Evolutionary conservation across 2,888 invertebrate species (phyloP).

Genomic region (Camptogramma bilineatum): DNA sequence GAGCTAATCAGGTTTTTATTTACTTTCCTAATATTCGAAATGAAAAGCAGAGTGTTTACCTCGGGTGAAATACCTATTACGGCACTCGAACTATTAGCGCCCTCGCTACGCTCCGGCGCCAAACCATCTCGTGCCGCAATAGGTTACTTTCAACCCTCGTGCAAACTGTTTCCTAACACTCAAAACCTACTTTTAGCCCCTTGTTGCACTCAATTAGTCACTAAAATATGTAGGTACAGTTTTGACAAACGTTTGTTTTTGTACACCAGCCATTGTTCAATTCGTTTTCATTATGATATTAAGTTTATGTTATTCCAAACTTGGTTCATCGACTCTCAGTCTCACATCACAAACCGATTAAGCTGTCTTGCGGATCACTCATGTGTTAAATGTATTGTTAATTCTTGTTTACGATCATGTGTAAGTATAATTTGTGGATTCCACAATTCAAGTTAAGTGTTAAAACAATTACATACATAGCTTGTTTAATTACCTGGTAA

Average conservation of each 20-base stretch:
- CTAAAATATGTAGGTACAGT: neutral
- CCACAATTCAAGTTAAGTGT: neutral
- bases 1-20: too few relatives aligned
- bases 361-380: conserved; percentile 16
- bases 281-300: conserved; percentile 12
- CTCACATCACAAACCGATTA: conserved; percentile 8
- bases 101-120: too few relatives aligned
- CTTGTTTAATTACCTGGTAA: neutral
- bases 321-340: neutral
- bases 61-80: too few relatives aligned
- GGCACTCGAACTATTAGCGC: too few relatives aligned
- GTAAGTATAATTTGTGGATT: conserved; percentile 8
- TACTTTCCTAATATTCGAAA: too few relatives aligned
- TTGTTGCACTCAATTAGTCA: neutral
- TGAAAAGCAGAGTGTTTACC: too few relatives aligned
- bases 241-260: conserved; percentile 22
- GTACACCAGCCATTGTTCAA: conserved; percentile 29
- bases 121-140: too few relatives aligned
- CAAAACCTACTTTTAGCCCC: neutral
- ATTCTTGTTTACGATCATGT: conserved; percentile 11
- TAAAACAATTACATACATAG: neutral
- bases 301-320: conserved; percentile 14
- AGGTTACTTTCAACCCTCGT: too few relatives aligned
- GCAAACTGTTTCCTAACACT: too few relatives aligned
- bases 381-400: conserved; percentile 12